Evolutionary conservation across 1,140 invertebrate species (phyloP).

Genomic region (Drosophila biarmipes): DNA sequence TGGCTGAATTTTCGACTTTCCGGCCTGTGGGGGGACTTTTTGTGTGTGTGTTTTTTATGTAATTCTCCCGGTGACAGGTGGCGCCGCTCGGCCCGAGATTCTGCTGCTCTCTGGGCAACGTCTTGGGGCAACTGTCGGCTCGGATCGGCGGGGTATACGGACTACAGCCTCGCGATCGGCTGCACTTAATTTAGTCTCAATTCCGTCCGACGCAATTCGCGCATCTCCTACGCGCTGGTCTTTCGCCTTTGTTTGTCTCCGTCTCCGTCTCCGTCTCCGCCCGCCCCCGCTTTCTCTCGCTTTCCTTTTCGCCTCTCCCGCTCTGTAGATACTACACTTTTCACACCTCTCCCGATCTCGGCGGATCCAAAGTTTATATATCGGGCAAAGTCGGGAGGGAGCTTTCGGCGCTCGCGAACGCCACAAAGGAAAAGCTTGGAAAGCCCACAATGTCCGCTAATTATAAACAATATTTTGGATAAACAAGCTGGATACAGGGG

Average conservation of each 20-base stretch:
- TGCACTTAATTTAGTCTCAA: constrained; percentile 24
- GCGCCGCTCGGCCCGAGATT: constrained; percentile 21
- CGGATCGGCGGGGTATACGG: constrained; percentile 24
- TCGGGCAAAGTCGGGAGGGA: constrained; percentile 23
- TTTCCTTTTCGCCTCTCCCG: neutral
- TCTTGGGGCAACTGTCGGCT: constrained; percentile 33
- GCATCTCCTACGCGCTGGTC: constrained; percentile 42
- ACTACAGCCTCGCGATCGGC: neutral
- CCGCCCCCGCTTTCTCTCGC: neutral
- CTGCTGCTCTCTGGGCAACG: constrained; percentile 22
- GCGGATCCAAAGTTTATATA: constrained; percentile 73
- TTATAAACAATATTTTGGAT: constrained; percentile 58
- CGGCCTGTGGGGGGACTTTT: neutral
- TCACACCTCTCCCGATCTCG: constrained; percentile 29
- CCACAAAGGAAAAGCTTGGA: neutral
- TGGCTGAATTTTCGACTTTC: neutral
- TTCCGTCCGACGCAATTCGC: constrained; percentile 37
- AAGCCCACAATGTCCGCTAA: constrained; percentile 51
- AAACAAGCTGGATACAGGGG: constrained; percentile 24
- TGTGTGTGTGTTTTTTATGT: constrained; percentile 38
- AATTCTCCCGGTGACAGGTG: constrained; percentile 40
- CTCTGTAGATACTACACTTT: neutral
- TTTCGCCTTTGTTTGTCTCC: constrained; percentile 23
- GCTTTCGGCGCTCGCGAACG: constrained; percentile 25
- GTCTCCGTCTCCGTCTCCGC: constrained; percentile 7